These are phyloP conservation scores for Odontamblyopus lacepedii DNA, from an alignment of 2,797 vertebrate species.

Conservation along the genomic window DNA sequence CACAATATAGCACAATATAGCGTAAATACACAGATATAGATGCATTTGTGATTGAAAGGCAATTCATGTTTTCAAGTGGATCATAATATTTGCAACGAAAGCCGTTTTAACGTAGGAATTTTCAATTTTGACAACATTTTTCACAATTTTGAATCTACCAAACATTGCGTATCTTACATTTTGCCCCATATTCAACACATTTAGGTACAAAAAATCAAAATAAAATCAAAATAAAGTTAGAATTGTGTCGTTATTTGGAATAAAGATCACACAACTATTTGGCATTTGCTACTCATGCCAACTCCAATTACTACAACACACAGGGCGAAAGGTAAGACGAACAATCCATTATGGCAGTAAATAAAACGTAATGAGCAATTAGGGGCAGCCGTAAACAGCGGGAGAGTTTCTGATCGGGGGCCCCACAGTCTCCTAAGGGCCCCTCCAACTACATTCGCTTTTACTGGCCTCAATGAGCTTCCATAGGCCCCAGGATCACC, in stretches of 20 bases:
- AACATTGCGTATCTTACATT: not conserved
- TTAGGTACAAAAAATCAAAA: not conserved
- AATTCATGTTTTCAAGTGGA: not conserved
- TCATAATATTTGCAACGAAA: not conserved
- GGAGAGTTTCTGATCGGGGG: slow-evolving; percentile 38
- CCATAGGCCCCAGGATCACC: slow-evolving; percentile 46
- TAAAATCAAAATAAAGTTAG: not conserved
- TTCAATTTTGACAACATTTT: too few species aligned
- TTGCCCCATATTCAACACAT: not conserved
- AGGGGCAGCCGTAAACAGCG: slow-evolving; percentile 56
- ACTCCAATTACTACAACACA: slow-evolving; percentile 23
- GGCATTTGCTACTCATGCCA: not conserved
- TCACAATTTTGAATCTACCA: too few species aligned
- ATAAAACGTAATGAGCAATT: slow-evolving; percentile 66
- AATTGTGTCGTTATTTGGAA: not conserved
- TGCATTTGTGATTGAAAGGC: not conserved
- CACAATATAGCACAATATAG: too few species aligned
- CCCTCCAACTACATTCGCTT: slow-evolving; percentile 48
- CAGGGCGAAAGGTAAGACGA: slow-evolving; percentile 28
- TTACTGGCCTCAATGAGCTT: slow-evolving; percentile 54
- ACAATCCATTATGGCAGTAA: slow-evolving; percentile 46
- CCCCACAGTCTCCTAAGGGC: slow-evolving; percentile 41
- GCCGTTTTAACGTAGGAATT: not conserved
- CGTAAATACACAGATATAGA: not conserved
- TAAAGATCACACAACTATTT: slow-evolving; percentile 1